Evolutionary conservation across 2,113 vertebrate species (phyloP).

Genomic region (Uria aalge): DNA sequence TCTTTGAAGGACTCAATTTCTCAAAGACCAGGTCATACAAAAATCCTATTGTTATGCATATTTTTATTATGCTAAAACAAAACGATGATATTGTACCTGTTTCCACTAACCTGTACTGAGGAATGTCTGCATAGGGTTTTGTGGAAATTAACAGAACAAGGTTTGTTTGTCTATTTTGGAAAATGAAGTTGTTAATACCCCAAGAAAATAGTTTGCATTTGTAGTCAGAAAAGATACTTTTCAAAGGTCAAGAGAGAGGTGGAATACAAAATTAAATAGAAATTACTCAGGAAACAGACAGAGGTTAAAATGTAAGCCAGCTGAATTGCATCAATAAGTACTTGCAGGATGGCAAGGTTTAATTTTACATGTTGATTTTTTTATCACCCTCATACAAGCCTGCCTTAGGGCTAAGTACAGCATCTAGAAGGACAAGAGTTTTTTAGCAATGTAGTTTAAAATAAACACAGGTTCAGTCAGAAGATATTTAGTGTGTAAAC

Average conservation of each 20-base stretch:
- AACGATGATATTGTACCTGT: not conserved
- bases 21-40: not conserved
- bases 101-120: not conserved
- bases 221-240: not conserved
- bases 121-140: not conserved
- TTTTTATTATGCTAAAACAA: not conserved
- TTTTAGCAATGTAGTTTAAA: not conserved
- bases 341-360: not conserved
- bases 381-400: not conserved
- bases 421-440: not conserved
- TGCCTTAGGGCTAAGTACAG: not conserved
- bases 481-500: not conserved
- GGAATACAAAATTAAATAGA: not conserved
- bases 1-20: not conserved
- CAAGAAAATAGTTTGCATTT: not conserved
- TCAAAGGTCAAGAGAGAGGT: not conserved
- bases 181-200: not conserved
- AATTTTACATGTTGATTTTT: not conserved
- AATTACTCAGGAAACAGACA: not conserved
- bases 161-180: not conserved
- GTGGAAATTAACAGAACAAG: not conserved
- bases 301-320: not conserved
- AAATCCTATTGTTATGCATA: not conserved
- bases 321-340: not conserved
- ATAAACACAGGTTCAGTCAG: not conserved